A percentile compares a stretch with the other conserved stretches of the same genome.
These are phyloP conservation scores for Apamea sordens DNA, from an alignment of 2,888 invertebrate species.

Conservation along the genomic window DNA sequence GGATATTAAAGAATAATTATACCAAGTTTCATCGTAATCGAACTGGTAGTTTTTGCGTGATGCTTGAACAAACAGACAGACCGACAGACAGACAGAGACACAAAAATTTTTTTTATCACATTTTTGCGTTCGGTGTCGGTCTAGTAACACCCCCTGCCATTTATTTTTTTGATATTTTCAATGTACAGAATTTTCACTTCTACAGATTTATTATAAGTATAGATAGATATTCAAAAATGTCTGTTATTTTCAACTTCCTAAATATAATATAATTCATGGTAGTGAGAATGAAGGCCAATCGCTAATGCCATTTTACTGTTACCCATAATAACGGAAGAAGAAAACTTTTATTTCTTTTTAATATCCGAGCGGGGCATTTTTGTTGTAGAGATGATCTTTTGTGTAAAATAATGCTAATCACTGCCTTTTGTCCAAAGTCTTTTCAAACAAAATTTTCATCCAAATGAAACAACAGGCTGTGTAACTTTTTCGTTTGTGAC, in stretches of 20 bases:
- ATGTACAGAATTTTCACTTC: too few species aligned
- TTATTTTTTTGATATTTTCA: too few species aligned
- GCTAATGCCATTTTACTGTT: background rate
- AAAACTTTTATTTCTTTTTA: background rate
- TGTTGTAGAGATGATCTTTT: constrained; percentile 27
- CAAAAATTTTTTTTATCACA: too few species aligned
- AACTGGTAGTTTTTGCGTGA: too few species aligned
- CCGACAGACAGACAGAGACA: too few species aligned
- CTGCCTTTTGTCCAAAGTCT: constrained; percentile 29
- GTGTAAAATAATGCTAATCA: constrained; percentile 26
- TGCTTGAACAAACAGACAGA: too few species aligned
- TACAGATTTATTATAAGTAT: too few species aligned
- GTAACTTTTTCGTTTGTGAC: constrained; percentile 38
- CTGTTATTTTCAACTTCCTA: background rate
- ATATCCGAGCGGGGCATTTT: background rate
- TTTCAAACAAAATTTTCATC: constrained; percentile 2
- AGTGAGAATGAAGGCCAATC: background rate
- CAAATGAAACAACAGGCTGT: constrained; percentile 29
- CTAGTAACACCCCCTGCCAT: too few species aligned
- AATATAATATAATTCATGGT: background rate
- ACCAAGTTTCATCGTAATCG: too few species aligned
- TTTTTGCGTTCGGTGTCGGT: too few species aligned
- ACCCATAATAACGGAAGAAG: background rate
- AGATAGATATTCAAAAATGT: background rate
- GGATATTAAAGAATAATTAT: too few species aligned